These are phyloP conservation scores for Rhynchonycteris naso DNA, from an alignment of 2,797 vertebrate genomes.

Conservation along the genomic window DNA sequence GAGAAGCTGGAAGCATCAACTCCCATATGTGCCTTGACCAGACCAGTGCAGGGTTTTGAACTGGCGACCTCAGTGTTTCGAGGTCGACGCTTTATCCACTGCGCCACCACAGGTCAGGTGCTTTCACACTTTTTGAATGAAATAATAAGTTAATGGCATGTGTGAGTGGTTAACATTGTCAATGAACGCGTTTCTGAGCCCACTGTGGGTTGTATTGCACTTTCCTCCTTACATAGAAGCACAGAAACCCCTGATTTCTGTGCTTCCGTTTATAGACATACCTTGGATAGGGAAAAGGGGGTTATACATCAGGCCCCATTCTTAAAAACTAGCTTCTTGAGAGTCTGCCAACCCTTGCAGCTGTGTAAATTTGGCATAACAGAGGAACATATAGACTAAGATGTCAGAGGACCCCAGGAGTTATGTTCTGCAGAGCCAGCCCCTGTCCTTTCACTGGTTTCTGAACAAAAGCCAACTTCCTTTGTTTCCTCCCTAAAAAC, in stretches of 20 bases:
- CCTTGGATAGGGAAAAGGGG: neutral
- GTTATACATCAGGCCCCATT: neutral
- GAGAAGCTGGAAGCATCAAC: no score
- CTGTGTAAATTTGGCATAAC: neutral
- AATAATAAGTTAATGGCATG: neutral
- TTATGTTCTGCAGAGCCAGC: neutral
- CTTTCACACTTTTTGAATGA: neutral
- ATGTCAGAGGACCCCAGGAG: neutral
- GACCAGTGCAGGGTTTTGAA: no score
- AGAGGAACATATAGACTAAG: neutral
- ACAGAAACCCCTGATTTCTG: accelerated
- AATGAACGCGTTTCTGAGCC: neutral
- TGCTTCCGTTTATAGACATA: neutral
- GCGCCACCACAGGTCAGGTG: no score
- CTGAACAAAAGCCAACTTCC: neutral
- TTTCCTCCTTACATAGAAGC: neutral
- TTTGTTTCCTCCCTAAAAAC: neutral
- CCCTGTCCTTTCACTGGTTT: neutral
- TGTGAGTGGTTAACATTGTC: neutral
- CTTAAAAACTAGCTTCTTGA: neutral
- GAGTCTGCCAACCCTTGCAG: neutral
- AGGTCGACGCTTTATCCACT: no score
- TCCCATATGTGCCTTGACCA: no score
- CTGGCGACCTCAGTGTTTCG: no score
- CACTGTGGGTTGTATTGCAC: neutral